phyloP scores from a whole-genome alignment of 2,888 invertebrate genomes.

The Drosophila anceps region DNA sequence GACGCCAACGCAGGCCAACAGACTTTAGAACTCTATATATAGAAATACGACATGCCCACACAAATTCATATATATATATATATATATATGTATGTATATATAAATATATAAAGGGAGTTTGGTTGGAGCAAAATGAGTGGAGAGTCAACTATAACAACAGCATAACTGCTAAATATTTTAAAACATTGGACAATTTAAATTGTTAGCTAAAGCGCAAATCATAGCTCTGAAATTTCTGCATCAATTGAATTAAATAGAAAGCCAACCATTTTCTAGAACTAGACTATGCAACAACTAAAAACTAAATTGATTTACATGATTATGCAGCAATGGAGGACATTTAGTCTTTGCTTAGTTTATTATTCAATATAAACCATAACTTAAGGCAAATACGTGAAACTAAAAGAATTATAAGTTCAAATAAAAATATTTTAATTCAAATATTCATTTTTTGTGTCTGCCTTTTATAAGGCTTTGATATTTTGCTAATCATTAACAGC shows the following conservation, averaged over 20 bases:
- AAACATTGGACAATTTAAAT: conserved; percentile 33
- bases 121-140: background rate
- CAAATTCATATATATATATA: background rate
- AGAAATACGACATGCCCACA: conserved; percentile 13
- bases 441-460: too few relatives aligned
- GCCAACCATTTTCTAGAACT: background rate
- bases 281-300: background rate
- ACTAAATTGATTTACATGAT: background rate
- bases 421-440: too few relatives aligned
- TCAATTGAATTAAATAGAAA: background rate
- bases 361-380: background rate
- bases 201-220: conserved; percentile 12
- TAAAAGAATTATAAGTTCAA: background rate
- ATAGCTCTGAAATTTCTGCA: background rate
- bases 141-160: background rate
- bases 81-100: background rate
- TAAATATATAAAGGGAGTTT: too few relatives aligned
- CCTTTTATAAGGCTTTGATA: too few relatives aligned
- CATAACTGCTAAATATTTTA: conserved; percentile 17
- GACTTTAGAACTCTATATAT: conserved; percentile 14
- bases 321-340: background rate
- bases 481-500: too few relatives aligned
- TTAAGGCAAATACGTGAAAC: background rate
- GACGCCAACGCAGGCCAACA: conserved; percentile 29
- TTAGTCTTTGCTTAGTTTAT: background rate